Evolutionary conservation across 2,797 vertebrate genomes (phyloP), one percentile per base, ranked within the genome.

Genomic region (Taeniopygia guttata): DNA sequence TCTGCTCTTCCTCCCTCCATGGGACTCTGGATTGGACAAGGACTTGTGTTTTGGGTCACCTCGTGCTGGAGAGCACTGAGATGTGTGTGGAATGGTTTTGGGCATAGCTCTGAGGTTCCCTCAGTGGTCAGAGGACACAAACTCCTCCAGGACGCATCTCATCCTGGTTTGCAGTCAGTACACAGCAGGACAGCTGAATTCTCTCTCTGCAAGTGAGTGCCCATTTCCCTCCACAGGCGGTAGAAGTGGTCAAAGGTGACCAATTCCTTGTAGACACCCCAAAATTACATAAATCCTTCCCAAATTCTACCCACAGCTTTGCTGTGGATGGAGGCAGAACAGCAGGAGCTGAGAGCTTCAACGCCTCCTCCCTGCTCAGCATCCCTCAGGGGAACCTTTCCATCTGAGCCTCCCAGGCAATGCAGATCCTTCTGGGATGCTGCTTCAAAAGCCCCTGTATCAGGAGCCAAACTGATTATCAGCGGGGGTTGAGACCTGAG

Each of bases 111-210:
- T 43, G 38, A 75, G 58, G 17, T n/a, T 58, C 27, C 7, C 21
- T 26, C 34, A 0, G 0, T 42, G 20, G n/a, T 83, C 29, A 25
- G 5, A n/a, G 59, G 43, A n/a, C 63, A 25, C 30, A 43, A 46
- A 82, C n/a, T 51, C 42, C 38, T 82, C 59, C 32, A n/a, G 42
- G 63, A 70, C 16, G 60, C 19, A 16, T 30, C 42, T 55, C 26
- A 3, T 15, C 55, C 55, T 74, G 59, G 16, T 67, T 60, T 40
- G 30, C 59, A 52, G n/a, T 9, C 67, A 22, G 13, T 2, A 36
- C 20, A 30, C 66, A 36, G 49, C 56, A 80, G 32, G 25, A 19
- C 67, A 79, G n/a, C 30, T 16, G 45, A 55, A 63, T 40, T 58
- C 29, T 72, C 56, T 16, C 19, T 25, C 30, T 30, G 55, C 19